Conservation (phyloP, 1,140 invertebrate species). For the Neodiprion lecontei region DNA sequence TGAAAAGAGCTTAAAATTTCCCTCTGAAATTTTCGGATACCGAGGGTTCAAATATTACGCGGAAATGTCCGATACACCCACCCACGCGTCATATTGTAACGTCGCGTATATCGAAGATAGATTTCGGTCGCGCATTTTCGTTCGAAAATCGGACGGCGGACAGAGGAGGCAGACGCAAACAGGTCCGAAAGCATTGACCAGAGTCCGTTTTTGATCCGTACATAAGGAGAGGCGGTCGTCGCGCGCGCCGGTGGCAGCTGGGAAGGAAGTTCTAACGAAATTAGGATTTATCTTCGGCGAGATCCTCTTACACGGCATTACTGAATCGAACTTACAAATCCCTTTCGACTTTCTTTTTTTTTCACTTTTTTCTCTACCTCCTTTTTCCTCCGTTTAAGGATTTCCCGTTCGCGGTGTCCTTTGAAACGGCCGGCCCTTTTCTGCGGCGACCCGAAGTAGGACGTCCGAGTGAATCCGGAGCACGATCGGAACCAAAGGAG, state of each 20-base stretch:
- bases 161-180: no score
- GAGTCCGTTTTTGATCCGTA: background rate
- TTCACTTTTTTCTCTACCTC: constrained; percentile 10
- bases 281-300: background rate
- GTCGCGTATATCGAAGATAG: no score
- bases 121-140: no score
- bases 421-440: background rate
- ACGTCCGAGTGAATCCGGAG: background rate
- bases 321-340: constrained; percentile 8
- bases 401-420: background rate
- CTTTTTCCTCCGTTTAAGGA: constrained; percentile 19
- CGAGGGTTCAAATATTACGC: no score
- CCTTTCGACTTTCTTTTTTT: background rate
- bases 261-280: background rate
- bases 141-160: no score
- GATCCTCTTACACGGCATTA: constrained; percentile 1
- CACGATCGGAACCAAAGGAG: background rate
- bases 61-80: no score
- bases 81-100: no score
- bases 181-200: background rate
- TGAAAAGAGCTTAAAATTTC: no score
- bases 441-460: background rate
- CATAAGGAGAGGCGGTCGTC: background rate
- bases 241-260: background rate
- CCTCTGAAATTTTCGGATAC: no score